A percentile compares a stretch with the other conserved stretches of the same genome.
phyloP scores from a whole-genome alignment of 2,113 vertebrate species.

The Syngnathoides biaculeatus region DNA sequence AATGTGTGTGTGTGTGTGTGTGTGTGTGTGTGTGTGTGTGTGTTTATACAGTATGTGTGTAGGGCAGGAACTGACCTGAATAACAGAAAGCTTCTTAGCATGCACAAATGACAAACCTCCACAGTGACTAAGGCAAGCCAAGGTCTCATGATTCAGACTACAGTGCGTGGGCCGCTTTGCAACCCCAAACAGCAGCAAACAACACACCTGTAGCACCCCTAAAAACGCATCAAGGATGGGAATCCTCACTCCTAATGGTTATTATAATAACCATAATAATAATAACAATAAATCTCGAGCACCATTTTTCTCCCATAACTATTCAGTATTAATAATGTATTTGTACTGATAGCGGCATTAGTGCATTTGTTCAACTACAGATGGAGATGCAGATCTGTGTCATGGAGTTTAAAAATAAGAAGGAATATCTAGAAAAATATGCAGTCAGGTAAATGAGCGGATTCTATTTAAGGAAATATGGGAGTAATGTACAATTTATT shows the following conservation, averaged over 20 bases:
- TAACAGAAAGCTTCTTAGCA: constrained; percentile 68
- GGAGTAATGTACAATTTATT: not conserved
- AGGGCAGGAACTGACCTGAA: constrained; percentile 40
- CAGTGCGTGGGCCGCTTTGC: constrained; percentile 18
- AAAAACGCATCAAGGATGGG: constrained; percentile 7
- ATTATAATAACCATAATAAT: not conserved
- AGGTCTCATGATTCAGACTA: constrained; percentile 50
- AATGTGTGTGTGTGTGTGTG: constrained; percentile 3
- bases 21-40: constrained; percentile 14
- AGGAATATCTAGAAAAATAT: too few species aligned
- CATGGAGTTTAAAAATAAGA: not conserved
- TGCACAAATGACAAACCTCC: constrained; percentile 41
- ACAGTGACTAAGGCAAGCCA: constrained; percentile 39
- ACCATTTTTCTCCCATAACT: not conserved
- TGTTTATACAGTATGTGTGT: constrained; percentile 18
- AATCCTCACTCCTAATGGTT: not conserved
- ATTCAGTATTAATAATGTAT: not conserved
- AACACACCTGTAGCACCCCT: constrained; percentile 12
- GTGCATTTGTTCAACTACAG: not conserved
- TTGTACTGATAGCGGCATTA: not conserved
- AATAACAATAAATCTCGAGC: not conserved
- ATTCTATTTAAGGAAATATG: too few species aligned
- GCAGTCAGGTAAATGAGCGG: not conserved
- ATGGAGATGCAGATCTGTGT: not conserved
- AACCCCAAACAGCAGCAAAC: not conserved